Evolutionary conservation across 2,888 invertebrate species (phyloP), one percentile per base, ranked within the genome.

Genomic region (Hetaerina titia): DNA sequence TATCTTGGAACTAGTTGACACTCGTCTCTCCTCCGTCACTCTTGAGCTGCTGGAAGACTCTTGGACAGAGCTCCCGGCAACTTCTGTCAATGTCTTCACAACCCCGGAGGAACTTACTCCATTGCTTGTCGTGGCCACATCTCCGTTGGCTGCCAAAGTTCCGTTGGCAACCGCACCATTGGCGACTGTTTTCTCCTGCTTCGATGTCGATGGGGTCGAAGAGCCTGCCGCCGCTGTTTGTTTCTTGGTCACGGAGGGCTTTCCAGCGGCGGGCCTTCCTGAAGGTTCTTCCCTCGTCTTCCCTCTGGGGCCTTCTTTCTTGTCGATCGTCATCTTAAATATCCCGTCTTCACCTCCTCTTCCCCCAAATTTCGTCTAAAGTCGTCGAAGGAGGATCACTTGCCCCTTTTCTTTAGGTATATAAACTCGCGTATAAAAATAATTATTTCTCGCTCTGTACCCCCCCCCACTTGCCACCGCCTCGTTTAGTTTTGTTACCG

Each of bases 181-280:
- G 56, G 92, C 25, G 0, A 87, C 31, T 5, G 90, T 31, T 57
- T 89, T 89, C 4, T 56, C 90, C 64, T 87, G 92, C 8, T 89
- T 90, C 25, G 95, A 90, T 31, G 74, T 90, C 0, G 90, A 89
- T n/a, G 95, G 74, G 17, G 90, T n/a, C 4, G 94, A 45, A 56
- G 22, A 11, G 81, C 31, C 81, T n/a, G n/a, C 81, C 25, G 60
- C 11, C 25, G 60, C 90, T 17, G 88, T 45, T 22, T 63, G 95
- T 31, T 95, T 87, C 89, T 95, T 87, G 63, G 64, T 6, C 64
- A 95, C 89, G 25, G 95, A 95, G 63, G 95, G 95, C 69, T 95
- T 95, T n/a, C 95, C 95, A 17, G 95, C 95, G 19, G 95, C 89
- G 9, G 95, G 95, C 57, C 92, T 92, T 17, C 92, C 69, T 13